Percentiles rank a stretch among this genome's conserved stretches.
These are phyloP conservation scores for Junonia oenone DNA, from an alignment of 2,888 invertebrate genomes.

Conservation along the genomic window DNA sequence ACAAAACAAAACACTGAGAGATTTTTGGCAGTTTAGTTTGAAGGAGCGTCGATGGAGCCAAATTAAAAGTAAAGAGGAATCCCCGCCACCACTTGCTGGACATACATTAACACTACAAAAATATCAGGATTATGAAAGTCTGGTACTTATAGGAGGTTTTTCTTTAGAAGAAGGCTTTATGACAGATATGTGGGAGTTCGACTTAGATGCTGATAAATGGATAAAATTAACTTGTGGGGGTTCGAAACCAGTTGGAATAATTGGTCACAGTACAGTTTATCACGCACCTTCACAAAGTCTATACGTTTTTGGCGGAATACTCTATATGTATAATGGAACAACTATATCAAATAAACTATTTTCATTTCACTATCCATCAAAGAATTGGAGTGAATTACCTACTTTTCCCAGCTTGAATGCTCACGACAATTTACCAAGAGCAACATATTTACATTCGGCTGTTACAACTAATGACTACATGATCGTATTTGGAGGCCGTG, in stretches of 20 bases:
- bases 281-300: slow-evolving; percentile 89
- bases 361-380: slow-evolving; percentile 86
- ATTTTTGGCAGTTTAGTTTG: slow-evolving; percentile 95
- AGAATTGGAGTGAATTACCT: slow-evolving; percentile 89
- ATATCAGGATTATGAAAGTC: slow-evolving; percentile 84
- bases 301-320: slow-evolving; percentile 93
- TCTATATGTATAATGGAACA: slow-evolving; percentile 85
- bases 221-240: slow-evolving; percentile 84
- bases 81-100: slow-evolving; percentile 89
- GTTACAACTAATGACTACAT: slow-evolving; percentile 93
- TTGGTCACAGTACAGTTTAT: slow-evolving; percentile 94
- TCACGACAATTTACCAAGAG: slow-evolving; percentile 82
- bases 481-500: slow-evolving; percentile 93
- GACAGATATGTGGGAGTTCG: slow-evolving; percentile 88
- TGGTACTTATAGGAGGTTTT: slow-evolving; percentile 93
- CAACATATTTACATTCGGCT: slow-evolving; percentile 92
- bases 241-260: slow-evolving; percentile 88
- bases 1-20: slow-evolving; percentile 85
- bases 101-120: slow-evolving; percentile 91
- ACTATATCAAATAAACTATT: slow-evolving; percentile 87
- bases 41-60: slow-evolving; percentile 91
- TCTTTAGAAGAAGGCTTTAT: slow-evolving; percentile 87
- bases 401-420: slow-evolving; percentile 83
- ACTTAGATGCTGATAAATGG: slow-evolving; percentile 87
- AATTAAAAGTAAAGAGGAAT: slow-evolving; percentile 77